A percentile compares a stretch with the other conserved stretches of the same genome.
These are phyloP conservation scores for Apoderus coryli DNA, from an alignment of 2,888 invertebrate species.

Conservation along the genomic window DNA sequence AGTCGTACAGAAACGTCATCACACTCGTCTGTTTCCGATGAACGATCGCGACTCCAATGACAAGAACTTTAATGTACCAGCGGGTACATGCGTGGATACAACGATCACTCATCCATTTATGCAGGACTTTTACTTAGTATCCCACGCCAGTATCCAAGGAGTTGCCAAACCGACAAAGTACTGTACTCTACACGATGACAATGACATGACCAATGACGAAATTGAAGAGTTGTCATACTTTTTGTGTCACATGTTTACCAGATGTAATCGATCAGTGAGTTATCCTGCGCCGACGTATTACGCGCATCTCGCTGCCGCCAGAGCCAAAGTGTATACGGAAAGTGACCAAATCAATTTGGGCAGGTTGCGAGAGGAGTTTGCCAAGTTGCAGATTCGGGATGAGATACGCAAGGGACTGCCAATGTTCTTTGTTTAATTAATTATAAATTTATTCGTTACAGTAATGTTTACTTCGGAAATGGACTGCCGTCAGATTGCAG, in stretches of 20 bases:
- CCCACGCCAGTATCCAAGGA: slow-evolving; percentile 60
- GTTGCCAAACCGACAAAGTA: slow-evolving; percentile 79
- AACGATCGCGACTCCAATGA: slow-evolving; percentile 34
- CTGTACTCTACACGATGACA: slow-evolving; percentile 70
- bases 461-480: too few relatives aligned
- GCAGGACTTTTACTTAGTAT: slow-evolving; percentile 71
- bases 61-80: slow-evolving; percentile 46
- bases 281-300: slow-evolving; percentile 82
- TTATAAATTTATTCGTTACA: too few relatives aligned
- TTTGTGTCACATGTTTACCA: slow-evolving; percentile 71
- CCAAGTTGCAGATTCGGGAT: slow-evolving; percentile 36
- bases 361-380: slow-evolving; percentile 37
- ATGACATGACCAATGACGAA: slow-evolving; percentile 51
- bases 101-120: slow-evolving; percentile 75
- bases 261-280: slow-evolving; percentile 71
- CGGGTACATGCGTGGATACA: slow-evolving; percentile 53
- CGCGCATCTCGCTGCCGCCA: slow-evolving; percentile 71
- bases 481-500: too few relatives aligned
- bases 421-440: slow-evolving; percentile 65
- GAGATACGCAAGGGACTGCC: slow-evolving; percentile 40
- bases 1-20: slow-evolving; percentile 94
- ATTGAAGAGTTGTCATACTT: slow-evolving; percentile 68
- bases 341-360: slow-evolving; percentile 30
- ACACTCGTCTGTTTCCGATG: slow-evolving; percentile 54
- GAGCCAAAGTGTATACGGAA: slow-evolving; percentile 41